Percentiles rank a stretch among this genome's conserved stretches.
phyloP scores from a whole-genome alignment of 1,140 invertebrate genomes.

The Gonatopus flavifemur region DNA sequence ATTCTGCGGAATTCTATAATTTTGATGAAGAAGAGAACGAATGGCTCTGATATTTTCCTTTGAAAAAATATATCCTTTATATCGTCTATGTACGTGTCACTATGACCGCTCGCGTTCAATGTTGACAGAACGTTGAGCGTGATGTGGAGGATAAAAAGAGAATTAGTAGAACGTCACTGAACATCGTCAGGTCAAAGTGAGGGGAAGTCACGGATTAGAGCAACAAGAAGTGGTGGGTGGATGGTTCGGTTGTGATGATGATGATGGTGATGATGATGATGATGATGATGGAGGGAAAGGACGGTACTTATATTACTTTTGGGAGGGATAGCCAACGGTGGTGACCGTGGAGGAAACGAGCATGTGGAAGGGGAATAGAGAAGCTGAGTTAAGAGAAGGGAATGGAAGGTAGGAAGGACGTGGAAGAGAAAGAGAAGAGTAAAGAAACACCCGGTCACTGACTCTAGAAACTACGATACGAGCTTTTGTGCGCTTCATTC shows the following conservation, averaged over 20 bases:
- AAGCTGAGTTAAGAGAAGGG: neutral
- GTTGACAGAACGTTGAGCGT: too few species aligned
- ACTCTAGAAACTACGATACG: slow-evolving; percentile 37
- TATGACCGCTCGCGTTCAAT: too few species aligned
- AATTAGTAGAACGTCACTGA: too few species aligned
- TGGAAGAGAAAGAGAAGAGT: slow-evolving; percentile 2
- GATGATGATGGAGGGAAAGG: neutral
- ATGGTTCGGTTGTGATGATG: too few species aligned
- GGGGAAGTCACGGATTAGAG: slow-evolving; percentile 1
- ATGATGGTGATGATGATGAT: too few species aligned
- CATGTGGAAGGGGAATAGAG: slow-evolving; percentile 1
- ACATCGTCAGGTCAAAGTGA: too few species aligned
- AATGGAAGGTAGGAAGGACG: neutral
- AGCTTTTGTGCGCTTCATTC: slow-evolving; percentile 40
- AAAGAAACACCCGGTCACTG: slow-evolving; percentile 33
- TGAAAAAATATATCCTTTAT: too few species aligned
- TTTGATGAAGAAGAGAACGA: too few species aligned
- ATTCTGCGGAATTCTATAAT: too few species aligned
- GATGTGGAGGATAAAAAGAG: too few species aligned
- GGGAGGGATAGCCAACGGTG: slow-evolving; percentile 13
- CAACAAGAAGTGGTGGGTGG: neutral
- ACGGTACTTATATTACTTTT: slow-evolving; percentile 3
- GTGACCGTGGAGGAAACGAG: slow-evolving; percentile 14
- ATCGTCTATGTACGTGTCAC: too few species aligned
- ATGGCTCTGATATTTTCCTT: too few species aligned